A percentile compares a stretch with the other conserved stretches of the same genome.
Conservation (phyloP, 2,797 vertebrate species). For the Lepus townsendii region DNA sequence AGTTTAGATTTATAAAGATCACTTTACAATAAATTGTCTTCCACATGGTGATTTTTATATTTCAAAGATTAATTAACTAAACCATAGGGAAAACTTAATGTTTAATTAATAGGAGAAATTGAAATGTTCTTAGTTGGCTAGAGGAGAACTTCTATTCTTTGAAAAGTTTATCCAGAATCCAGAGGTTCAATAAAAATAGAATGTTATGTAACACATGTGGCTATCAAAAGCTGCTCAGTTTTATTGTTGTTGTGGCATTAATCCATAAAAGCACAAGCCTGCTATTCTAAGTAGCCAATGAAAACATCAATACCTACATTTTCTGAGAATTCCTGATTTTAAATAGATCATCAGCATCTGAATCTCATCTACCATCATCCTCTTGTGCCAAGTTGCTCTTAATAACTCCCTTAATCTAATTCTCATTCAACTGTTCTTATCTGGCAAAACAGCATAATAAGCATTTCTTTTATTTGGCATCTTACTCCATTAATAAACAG, state of each 20-base stretch:
- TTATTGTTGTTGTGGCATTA: slow-evolving; percentile 1
- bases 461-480: neutral
- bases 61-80: slow-evolving; percentile 75
- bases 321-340: slow-evolving; percentile 51
- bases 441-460: neutral
- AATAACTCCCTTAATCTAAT: slow-evolving; percentile 45
- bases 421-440: neutral
- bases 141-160: slow-evolving; percentile 17
- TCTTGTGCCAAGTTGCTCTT: slow-evolving; percentile 42
- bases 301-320: slow-evolving; percentile 44
- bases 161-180: slow-evolving; percentile 42
- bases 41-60: slow-evolving; percentile 71
- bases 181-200: slow-evolving; percentile 55
- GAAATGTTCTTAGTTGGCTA: slow-evolving; percentile 73
- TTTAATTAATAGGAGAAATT: slow-evolving; percentile 78
- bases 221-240: slow-evolving; percentile 52
- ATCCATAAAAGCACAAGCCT: neutral
- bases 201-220: neutral
- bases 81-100: slow-evolving; percentile 70
- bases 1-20: slow-evolving; percentile 65
- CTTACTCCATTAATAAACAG: neutral
- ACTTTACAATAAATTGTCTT: slow-evolving; percentile 58
- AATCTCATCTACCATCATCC: slow-evolving; percentile 62
- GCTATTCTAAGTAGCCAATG: slow-evolving; percentile 26
- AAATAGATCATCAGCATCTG: slow-evolving; percentile 64